Evolutionary conservation across 2,888 invertebrate genomes (phyloP), one percentile per base, ranked within the genome.

Genomic region (Scrobipalpa costella): DNA sequence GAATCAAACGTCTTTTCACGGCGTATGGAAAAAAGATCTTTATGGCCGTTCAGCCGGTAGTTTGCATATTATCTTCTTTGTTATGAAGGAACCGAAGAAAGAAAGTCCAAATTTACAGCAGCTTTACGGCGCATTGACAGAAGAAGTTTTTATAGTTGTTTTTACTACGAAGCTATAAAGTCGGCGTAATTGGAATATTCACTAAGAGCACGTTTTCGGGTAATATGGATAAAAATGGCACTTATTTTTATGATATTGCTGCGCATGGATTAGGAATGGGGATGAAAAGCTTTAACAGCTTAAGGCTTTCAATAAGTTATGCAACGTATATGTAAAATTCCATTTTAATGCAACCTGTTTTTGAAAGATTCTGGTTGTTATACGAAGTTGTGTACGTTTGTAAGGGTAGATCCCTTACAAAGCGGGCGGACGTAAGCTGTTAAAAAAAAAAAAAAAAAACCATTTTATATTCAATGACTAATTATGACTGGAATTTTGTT

Each of bases 51-150:
- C 27, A 57, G 27, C 49, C 36, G 62, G 63, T 64, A 57, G 62
- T 52, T 66, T 67, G 63, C 69, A 70, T 72, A 71, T 44, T 44
- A 15, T 75, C 76, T 79, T 76, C 75, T 73, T 75, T 76, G 72
- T 74, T 74, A 73, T 71, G 65, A 74, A 70, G 79, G 73, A 74
- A 76, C 76, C 74, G 77, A 79, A 75, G 77, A 77, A 76, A 77
- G 77, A 74, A 71, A 73, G 74, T 77, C 76, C 70, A 80, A 79
- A 68, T 81, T 81, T 79, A 80, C 73, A 75, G 74, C 74, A 74
- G 74, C 80, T 84, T 84, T 83, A 81, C 81, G 73, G 80, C 78
- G 71, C 73, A 80, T 77, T 79, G 80, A 81, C 79, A 78, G 77
- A 74, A 70, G 71, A 78, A 84, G 77, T 80, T 84, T 83, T 81